These are phyloP conservation scores for Echinometra lucunter DNA, from an alignment of 53 echinoderm and acorn worm genomes.

Conservation along the genomic window DNA sequence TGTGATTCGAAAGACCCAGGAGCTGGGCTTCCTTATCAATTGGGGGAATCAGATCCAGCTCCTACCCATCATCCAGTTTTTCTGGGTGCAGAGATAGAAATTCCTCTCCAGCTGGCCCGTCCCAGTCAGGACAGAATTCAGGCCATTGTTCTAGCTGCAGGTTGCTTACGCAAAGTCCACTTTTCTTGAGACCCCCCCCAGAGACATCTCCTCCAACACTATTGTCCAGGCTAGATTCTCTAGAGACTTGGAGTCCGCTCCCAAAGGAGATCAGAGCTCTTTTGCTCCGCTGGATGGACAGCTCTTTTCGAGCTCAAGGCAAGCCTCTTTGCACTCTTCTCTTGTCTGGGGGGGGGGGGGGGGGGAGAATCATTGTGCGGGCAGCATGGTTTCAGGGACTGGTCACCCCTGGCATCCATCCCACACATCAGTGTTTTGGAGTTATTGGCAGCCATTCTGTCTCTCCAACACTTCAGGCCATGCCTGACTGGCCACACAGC, in stretches of 20 bases:
- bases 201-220: not conserved
- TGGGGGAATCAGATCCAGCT: not conserved
- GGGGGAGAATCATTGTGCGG: not conserved
- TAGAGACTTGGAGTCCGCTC: not conserved
- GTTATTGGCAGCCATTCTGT: too few relatives aligned
- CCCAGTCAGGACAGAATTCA: not conserved
- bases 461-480: not conserved
- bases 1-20: not conserved
- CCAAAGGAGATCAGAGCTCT: not conserved
- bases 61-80: not conserved
- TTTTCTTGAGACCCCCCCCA: not conserved
- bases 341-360: not conserved
- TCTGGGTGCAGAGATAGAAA: too few relatives aligned
- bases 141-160: not conserved
- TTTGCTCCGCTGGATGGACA: too few relatives aligned
- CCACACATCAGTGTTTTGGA: slow-evolving; percentile 12
- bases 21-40: not conserved
- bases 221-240: not conserved
- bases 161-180: not conserved
- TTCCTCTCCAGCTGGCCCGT: too few relatives aligned
- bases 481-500: not conserved
- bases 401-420: not conserved
- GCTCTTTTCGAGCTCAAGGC: not conserved
- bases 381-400: not conserved
- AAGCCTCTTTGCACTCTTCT: not conserved